These are phyloP conservation scores for Ailuropoda melanoleuca DNA, from an alignment of 2,113 vertebrate species.

Conservation along the genomic window DNA sequence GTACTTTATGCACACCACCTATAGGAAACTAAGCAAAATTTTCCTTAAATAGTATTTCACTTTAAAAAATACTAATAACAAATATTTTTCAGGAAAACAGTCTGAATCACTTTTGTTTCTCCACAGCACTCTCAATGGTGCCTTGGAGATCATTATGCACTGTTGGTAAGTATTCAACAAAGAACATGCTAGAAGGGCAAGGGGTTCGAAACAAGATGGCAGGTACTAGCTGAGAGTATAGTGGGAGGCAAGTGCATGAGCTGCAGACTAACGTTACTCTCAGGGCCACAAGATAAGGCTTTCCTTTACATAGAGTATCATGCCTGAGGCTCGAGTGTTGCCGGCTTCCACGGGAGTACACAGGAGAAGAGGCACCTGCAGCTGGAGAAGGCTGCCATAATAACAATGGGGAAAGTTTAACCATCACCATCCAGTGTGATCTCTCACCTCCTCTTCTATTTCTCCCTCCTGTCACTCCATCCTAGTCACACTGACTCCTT, in stretches of 20 bases:
- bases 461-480: not conserved
- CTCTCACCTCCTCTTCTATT: not conserved
- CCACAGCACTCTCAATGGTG: not conserved
- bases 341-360: no score
- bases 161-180: not conserved
- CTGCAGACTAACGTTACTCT: rapidly evolving
- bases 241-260: not conserved
- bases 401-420: not conserved
- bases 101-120: not conserved
- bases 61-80: not conserved
- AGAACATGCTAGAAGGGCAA: not conserved
- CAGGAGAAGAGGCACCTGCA: not conserved
- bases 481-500: rapidly evolving
- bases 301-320: rapidly evolving
- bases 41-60: not conserved
- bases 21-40: not conserved
- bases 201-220: not conserved
- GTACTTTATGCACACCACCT: not conserved
- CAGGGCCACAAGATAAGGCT: not conserved
- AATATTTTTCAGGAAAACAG: not conserved
- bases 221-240: not conserved
- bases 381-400: not conserved
- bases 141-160: not conserved
- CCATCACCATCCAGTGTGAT: not conserved
- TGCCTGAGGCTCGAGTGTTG: not conserved